Conservation (phyloP, 2,113 vertebrate species). For the Lampris incognitus region DNA sequence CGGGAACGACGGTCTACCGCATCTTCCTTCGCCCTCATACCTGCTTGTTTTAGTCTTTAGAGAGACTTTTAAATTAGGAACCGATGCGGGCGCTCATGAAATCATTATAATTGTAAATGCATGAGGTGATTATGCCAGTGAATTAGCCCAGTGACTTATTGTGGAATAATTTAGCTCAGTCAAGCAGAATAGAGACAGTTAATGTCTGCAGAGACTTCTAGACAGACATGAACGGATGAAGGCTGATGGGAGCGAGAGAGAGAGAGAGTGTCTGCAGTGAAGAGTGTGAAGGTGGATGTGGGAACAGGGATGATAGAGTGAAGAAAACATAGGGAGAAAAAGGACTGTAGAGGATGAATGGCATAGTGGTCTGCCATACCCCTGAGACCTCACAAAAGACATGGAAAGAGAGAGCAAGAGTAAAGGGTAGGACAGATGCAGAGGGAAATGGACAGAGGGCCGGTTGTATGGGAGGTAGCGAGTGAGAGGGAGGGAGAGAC, state of each 20-base stretch:
- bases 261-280: conserved; percentile 12
- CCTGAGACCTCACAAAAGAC: conserved; percentile 30
- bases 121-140: conserved; percentile 82
- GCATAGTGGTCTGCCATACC: conserved; percentile 16
- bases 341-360: conserved; percentile 18
- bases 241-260: not conserved
- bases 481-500: conserved; percentile 30
- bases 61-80: conserved; percentile 72
- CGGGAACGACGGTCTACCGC: conserved; percentile 48
- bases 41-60: conserved; percentile 70
- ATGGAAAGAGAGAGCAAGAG: conserved; percentile 31
- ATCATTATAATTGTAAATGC: conserved; percentile 84
- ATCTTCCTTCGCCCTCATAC: conserved; percentile 48
- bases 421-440: conserved; percentile 21
- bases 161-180: conserved; percentile 80
- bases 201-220: conserved; percentile 67
- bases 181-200: conserved; percentile 71
- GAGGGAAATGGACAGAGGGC: conserved; percentile 29
- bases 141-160: conserved; percentile 83
- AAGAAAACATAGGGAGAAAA: conserved; percentile 12
- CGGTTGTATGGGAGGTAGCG: conserved; percentile 7
- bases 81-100: conserved; percentile 72
- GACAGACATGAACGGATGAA: conserved; percentile 20
- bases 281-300: not conserved
- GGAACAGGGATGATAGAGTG: not conserved